phyloP scores from a whole-genome alignment of 2,113 vertebrate genomes.

The Catagonus wagneri region DNA sequence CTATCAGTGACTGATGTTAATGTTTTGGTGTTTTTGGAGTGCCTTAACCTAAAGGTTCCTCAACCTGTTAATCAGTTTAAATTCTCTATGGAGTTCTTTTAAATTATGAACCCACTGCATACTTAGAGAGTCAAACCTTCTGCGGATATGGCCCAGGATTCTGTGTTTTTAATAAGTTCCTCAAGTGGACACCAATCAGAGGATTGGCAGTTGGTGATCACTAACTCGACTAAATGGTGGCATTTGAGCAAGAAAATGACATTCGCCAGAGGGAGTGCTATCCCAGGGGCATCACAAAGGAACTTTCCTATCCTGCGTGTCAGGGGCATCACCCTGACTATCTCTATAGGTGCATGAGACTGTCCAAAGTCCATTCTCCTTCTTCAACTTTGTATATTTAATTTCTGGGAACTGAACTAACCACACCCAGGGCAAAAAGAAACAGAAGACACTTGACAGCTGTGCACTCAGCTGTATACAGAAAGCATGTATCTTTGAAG shows the following conservation, averaged over 20 bases:
- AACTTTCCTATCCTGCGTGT: not conserved
- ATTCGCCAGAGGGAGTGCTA: rapidly evolving
- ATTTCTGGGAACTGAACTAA: not conserved
- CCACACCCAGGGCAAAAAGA: not conserved
- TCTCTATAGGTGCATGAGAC: not conserved
- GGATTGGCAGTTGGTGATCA: not conserved
- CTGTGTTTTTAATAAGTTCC: not conserved
- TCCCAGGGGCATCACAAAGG: not conserved
- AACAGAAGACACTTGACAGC: not conserved
- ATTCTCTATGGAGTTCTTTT: not conserved
- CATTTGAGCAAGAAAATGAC: not conserved
- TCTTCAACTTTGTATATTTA: not conserved
- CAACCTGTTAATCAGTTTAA: not conserved
- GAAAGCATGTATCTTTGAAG: not conserved
- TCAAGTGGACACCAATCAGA: not conserved
- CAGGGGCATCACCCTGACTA: not conserved
- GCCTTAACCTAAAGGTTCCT: not conserved
- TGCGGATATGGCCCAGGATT: not conserved
- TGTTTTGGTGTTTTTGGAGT: not conserved
- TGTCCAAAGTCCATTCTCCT: not conserved
- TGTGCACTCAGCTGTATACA: not conserved
- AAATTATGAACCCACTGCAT: not conserved
- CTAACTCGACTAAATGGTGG: not conserved
- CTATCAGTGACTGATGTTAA: not conserved
- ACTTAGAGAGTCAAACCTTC: not conserved